A percentile compares a stretch with the other conserved stretches of the same genome.
Evolutionary conservation across 2,888 invertebrate genomes (phyloP).

Genomic region (Aspidapion aeneum): DNA sequence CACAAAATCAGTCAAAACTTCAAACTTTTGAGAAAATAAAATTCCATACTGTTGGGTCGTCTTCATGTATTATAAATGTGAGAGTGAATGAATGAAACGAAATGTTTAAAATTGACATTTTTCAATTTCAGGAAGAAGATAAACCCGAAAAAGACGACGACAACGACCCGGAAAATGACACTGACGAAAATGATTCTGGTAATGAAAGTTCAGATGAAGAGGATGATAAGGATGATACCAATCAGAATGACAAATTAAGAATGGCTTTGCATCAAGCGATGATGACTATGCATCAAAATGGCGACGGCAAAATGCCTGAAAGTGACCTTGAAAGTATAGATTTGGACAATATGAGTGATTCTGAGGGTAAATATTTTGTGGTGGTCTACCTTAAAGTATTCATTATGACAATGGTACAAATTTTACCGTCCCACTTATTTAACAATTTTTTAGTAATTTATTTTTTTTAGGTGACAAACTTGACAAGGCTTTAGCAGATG

Average conservation of each 20-base stretch:
- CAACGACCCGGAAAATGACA: constrained; percentile 18
- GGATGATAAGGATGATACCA: constrained; percentile 56
- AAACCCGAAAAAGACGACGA: neutral
- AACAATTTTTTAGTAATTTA: no score
- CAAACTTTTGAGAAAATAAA: no score
- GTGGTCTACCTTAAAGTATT: neutral
- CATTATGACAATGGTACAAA: neutral
- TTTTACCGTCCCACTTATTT: neutral
- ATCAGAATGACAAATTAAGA: constrained; percentile 65
- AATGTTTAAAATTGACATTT: neutral
- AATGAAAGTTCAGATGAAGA: constrained; percentile 42
- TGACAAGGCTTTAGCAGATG: constrained; percentile 69
- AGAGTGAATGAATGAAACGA: no score
- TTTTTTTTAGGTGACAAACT: constrained; percentile 55
- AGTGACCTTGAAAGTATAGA: constrained; percentile 52
- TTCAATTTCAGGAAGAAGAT: neutral
- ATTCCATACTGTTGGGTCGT: no score
- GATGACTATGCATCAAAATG: neutral
- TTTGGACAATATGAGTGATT: constrained; percentile 71
- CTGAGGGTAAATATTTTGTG: constrained; percentile 47
- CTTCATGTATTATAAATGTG: no score
- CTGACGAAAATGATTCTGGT: constrained; percentile 27
- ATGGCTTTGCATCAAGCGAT: constrained; percentile 70
- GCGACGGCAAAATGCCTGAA: constrained; percentile 26
- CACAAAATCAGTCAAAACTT: no score